Percentiles rank a stretch among this genome's conserved stretches.
Conservation (phyloP, 2,113 vertebrate species). For the Ovis aries region DNA sequence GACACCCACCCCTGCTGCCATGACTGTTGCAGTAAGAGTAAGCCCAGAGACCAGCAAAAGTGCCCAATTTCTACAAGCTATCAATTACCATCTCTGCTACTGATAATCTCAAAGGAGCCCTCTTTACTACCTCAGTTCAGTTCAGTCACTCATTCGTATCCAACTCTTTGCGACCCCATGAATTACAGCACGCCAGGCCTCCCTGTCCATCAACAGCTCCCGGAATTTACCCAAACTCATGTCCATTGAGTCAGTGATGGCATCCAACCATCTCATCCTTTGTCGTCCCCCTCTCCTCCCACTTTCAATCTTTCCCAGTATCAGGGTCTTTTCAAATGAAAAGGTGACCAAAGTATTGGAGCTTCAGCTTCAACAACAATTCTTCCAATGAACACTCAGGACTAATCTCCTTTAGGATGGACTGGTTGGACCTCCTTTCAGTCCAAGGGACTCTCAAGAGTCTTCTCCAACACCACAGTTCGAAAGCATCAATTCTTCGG, state of each 20-base stretch:
- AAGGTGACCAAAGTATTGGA: background rate
- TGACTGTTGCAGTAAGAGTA: background rate
- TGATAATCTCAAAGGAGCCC: background rate
- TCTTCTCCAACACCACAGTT: background rate
- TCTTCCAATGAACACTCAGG: background rate
- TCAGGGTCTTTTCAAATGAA: background rate
- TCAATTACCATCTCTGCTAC: background rate
- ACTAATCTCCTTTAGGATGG: background rate
- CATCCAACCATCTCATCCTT: background rate
- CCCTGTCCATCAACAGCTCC: background rate
- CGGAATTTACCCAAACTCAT: background rate
- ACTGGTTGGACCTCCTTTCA: background rate
- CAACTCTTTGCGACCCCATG: background rate
- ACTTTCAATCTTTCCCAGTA: background rate
- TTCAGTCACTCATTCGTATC: background rate
- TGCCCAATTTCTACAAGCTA: background rate
- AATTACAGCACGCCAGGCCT: accelerated
- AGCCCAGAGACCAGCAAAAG: background rate
- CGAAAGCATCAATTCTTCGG: background rate
- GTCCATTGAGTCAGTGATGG: background rate
- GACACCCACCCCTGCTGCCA: too few relatives aligned
- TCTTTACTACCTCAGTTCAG: background rate
- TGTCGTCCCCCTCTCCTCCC: background rate
- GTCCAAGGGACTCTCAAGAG: background rate
- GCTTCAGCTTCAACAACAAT: background rate